Conservation (phyloP, 2,888 invertebrate species). For the Melinopterus prodromus region DNA sequence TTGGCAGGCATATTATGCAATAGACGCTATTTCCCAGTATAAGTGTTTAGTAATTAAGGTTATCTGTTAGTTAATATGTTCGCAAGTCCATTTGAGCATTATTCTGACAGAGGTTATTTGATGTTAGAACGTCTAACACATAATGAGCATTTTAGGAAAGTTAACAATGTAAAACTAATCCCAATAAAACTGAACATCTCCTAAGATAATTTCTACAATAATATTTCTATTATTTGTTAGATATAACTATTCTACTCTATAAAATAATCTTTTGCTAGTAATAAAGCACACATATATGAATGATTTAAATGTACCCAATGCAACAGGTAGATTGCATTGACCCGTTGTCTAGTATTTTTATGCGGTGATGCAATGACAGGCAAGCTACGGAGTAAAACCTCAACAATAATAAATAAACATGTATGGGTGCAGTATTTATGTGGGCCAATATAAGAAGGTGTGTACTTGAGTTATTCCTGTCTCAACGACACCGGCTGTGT, state of each 20-base stretch:
- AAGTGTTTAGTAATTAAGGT: neutral
- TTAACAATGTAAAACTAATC: too few relatives aligned
- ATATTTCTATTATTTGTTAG: too few relatives aligned
- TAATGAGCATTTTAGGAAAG: too few relatives aligned
- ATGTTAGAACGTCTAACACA: too few relatives aligned
- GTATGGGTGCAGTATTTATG: constrained; percentile 34
- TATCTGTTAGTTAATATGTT: neutral
- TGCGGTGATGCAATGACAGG: constrained; percentile 14
- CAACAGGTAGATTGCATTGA: constrained; percentile 20
- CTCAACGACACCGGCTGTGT: neutral
- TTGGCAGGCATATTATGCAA: neutral
- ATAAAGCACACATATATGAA: neutral
- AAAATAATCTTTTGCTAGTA: neutral
- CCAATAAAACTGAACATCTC: too few relatives aligned
- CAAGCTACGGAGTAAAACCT: constrained; percentile 5
- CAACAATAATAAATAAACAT: constrained; percentile 22
- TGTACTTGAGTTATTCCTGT: constrained; percentile 15
- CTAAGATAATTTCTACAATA: too few relatives aligned
- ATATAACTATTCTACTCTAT: neutral
- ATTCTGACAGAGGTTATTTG: too few relatives aligned
- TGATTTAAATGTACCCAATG: neutral
- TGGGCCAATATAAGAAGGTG: constrained; percentile 30
- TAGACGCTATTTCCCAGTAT: neutral
- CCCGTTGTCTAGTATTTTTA: constrained; percentile 5
- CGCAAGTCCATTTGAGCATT: neutral